Evolutionary conservation across 2,888 invertebrate genomes (phyloP).

Genomic region (Drosophila rellima): DNA sequence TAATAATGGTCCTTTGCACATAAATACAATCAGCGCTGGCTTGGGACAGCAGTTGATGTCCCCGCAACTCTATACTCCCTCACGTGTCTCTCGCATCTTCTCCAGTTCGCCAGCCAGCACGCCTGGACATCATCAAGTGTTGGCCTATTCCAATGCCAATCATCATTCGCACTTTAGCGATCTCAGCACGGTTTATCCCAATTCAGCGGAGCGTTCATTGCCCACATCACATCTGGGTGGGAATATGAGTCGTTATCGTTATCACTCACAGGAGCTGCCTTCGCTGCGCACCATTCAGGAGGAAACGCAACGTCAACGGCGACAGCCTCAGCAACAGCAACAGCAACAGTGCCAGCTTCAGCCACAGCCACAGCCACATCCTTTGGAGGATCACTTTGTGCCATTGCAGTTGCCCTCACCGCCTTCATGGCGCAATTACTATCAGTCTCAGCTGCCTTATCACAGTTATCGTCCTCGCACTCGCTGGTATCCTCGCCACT

Average conservation of each 20-base stretch:
- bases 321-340: too few species aligned
- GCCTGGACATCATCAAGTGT: slow-evolving; percentile 71
- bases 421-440: slow-evolving; percentile 87
- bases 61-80: slow-evolving; percentile 85
- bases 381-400: slow-evolving; percentile 85
- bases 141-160: slow-evolving; percentile 38
- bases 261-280: slow-evolving; percentile 91
- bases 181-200: slow-evolving; percentile 94
- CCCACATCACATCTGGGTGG: slow-evolving; percentile 89
- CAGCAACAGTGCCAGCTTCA: slow-evolving; percentile 27
- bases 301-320: slow-evolving; percentile 87
- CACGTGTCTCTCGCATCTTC: slow-evolving; percentile 87
- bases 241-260: slow-evolving; percentile 84
- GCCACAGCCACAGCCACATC: slow-evolving; percentile 18
- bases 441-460: slow-evolving; percentile 84
- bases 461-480: slow-evolving; percentile 87
- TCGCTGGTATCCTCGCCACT: slow-evolving; percentile 89
- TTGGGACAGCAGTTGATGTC: slow-evolving; percentile 67
- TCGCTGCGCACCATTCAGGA: slow-evolving; percentile 90
- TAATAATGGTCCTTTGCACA: slow-evolving; percentile 85
- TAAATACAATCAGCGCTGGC: slow-evolving; percentile 84
- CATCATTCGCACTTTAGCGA: slow-evolving; percentile 90
- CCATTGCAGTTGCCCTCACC: slow-evolving; percentile 89
- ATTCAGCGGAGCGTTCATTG: slow-evolving; percentile 92
- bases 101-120: slow-evolving; percentile 90